A percentile compares a stretch with the other conserved stretches of the same genome.
Conservation (phyloP, 2,113 vertebrate genomes). For the Oxyura jamaicensis region DNA sequence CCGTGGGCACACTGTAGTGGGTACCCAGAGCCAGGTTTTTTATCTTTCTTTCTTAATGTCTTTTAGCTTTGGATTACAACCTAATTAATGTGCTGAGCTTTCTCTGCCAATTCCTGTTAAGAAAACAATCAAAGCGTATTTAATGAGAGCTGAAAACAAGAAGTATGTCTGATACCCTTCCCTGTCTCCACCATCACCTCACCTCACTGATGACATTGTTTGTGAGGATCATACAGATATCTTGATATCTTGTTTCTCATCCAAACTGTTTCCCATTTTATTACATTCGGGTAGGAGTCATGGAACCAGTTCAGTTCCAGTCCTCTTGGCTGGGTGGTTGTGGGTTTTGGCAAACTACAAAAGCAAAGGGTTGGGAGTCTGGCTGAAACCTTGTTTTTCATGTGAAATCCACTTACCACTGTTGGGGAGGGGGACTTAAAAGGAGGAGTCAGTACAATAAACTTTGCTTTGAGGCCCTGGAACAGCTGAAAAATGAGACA, state of each 20-base stretch:
- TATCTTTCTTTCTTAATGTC: not conserved
- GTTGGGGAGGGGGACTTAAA: fast-evolving
- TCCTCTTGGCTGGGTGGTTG: not conserved
- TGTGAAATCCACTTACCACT: not conserved
- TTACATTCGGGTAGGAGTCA: not conserved
- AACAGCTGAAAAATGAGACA: not conserved
- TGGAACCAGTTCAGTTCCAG: not conserved
- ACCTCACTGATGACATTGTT: not conserved
- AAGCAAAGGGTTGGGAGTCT: not conserved
- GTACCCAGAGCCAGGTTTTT: not conserved
- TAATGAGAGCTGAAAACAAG: not conserved
- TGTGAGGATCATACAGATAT: not conserved
- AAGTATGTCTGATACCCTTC: not conserved
- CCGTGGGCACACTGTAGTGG: not conserved
- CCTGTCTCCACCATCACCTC: not conserved
- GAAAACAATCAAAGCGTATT: not conserved
- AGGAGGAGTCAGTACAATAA: not conserved
- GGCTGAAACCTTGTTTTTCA: not conserved
- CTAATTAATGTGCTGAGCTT: not conserved
- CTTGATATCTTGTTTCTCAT: not conserved
- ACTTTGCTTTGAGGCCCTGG: not conserved
- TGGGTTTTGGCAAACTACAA: not conserved
- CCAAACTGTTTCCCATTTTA: not conserved
- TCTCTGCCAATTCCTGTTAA: not conserved
- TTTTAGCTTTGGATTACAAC: not conserved